Conservation (phyloP, 2,888 invertebrate genomes). For the Callimorpha dominula region DNA sequence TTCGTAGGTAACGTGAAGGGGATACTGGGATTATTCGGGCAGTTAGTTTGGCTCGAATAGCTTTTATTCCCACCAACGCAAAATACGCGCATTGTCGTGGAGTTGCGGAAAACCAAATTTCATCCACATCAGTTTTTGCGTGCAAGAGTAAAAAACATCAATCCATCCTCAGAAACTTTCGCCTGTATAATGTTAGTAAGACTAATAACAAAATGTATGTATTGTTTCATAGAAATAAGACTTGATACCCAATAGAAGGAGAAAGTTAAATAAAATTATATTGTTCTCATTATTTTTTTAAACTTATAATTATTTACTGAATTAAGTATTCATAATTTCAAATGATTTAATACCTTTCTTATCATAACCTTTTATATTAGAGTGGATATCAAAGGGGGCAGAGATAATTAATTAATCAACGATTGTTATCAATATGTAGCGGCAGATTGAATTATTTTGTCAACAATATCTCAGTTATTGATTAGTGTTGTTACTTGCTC, state of each 20-base stretch:
- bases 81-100: too few relatives aligned
- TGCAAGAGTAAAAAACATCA: too few relatives aligned
- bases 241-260: background rate
- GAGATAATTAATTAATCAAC: slow-evolving; percentile 26
- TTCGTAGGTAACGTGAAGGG: too few relatives aligned
- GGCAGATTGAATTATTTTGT: slow-evolving; percentile 37
- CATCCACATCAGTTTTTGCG: too few relatives aligned
- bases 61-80: too few relatives aligned
- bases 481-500: slow-evolving; percentile 59
- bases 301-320: background rate
- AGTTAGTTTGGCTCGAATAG: too few relatives aligned
- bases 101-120: too few relatives aligned
- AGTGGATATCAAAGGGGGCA: slow-evolving; percentile 25
- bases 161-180: too few relatives aligned
- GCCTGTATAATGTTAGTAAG: too few relatives aligned
- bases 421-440: slow-evolving; percentile 26
- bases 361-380: background rate
- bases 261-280: background rate
- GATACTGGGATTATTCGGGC: too few relatives aligned
- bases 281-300: background rate
- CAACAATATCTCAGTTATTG: slow-evolving; percentile 51
- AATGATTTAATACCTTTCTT: background rate
- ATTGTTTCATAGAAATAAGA: background rate
- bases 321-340: background rate
- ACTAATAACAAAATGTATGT: too few relatives aligned